These are phyloP conservation scores for Metacarcinus magister DNA, from an alignment of 2,888 invertebrate genomes.

Conservation along the genomic window DNA sequence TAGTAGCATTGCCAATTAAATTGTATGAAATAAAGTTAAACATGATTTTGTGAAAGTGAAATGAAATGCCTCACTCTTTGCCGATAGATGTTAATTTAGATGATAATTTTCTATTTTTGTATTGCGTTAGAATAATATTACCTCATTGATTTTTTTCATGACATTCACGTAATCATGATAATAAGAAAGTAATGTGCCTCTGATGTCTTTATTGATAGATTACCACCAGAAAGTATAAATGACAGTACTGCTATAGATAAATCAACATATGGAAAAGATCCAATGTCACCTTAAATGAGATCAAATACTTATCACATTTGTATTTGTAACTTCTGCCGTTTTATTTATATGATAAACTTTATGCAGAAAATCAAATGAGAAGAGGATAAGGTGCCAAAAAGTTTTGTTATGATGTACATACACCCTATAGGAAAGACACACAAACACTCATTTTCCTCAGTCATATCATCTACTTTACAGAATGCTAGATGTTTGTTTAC, in stretches of 20 bases:
- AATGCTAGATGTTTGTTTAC: neutral
- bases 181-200: neutral
- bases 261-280: neutral
- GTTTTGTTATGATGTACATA: neutral
- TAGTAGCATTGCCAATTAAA: neutral
- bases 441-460: neutral
- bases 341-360: conserved; percentile 29
- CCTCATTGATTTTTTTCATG: neutral
- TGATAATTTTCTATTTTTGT: neutral
- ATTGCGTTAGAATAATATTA: too few species aligned
- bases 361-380: neutral
- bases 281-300: conserved; percentile 44
- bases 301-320: conserved; percentile 44
- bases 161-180: too few species aligned
- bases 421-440: neutral
- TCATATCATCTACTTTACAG: neutral
- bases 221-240: neutral
- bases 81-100: neutral
- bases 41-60: neutral
- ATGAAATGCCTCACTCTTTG: neutral
- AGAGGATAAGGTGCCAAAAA: neutral
- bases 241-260: neutral
- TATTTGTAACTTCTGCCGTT: conserved; percentile 9
- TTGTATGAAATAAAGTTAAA: neutral
- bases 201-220: neutral